Evolutionary conservation across 2,888 invertebrate genomes (phyloP).

Genomic region (Folsomia candida): DNA sequence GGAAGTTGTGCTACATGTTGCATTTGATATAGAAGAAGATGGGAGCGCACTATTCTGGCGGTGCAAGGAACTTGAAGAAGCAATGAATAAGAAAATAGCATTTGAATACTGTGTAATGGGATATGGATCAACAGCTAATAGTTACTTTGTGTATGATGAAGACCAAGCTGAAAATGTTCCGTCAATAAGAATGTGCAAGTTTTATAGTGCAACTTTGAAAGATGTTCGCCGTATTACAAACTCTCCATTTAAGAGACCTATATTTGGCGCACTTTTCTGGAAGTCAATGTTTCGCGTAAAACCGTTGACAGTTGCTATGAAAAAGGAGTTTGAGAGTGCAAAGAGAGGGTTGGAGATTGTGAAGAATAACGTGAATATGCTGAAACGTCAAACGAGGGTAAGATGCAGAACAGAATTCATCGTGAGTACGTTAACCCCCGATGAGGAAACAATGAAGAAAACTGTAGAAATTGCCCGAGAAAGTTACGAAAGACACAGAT

Average conservation of each 20-base stretch:
- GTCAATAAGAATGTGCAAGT: not conserved
- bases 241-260: not conserved
- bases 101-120: not conserved
- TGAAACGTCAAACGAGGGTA: not conserved
- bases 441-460: not conserved
- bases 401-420: not conserved
- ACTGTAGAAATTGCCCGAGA: too few relatives aligned
- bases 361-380: not conserved
- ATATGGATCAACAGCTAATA: not conserved
- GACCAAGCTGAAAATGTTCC: not conserved
- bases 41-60: not conserved
- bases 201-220: not conserved
- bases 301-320: not conserved
- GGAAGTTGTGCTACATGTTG: not conserved
- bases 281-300: not conserved
- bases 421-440: not conserved
- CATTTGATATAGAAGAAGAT: not conserved
- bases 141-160: not conserved
- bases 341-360: not conserved
- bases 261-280: not conserved
- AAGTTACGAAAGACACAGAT: not conserved
- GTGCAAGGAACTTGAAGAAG: not conserved
- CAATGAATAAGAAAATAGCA: not conserved
- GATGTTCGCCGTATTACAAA: not conserved
- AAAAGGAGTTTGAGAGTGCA: not conserved